These are phyloP conservation scores for Ianthella basta DNA, from an alignment of 37 sponge, comb jelly and placozoan species.

Conservation along the genomic window DNA sequence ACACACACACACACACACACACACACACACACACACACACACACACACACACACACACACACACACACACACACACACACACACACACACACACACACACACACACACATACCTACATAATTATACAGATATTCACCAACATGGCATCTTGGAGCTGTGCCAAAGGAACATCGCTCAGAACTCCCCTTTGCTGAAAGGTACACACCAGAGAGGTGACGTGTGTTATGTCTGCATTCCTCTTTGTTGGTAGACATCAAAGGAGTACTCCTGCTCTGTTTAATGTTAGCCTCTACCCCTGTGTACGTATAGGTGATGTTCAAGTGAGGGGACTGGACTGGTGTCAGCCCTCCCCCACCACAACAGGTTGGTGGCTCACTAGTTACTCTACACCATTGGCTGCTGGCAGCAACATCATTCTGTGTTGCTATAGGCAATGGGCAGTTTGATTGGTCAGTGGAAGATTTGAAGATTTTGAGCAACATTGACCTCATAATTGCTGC, in stretches of 20 bases:
- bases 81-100: slow-evolving; percentile 23
- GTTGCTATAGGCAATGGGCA: neutral
- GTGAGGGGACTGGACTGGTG: slow-evolving; percentile 5
- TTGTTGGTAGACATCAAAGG: too few relatives aligned
- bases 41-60: too few relatives aligned
- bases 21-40: slow-evolving; percentile 11
- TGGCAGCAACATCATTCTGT: too few relatives aligned
- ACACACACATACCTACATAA: neutral
- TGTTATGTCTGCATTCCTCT: too few relatives aligned
- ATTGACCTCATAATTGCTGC: slow-evolving; percentile 37
- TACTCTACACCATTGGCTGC: too few relatives aligned
- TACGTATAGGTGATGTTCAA: neutral
- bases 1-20: neutral
- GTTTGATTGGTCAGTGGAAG: slow-evolving; percentile 24
- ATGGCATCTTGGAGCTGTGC: slow-evolving; percentile 32
- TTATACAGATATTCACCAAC: neutral
- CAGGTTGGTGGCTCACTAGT: too few relatives aligned
- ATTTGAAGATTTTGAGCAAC: neutral
- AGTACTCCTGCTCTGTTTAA: too few relatives aligned
- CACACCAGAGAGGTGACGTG: neutral
- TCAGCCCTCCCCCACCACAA: too few relatives aligned
- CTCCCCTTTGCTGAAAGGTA: neutral
- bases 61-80: slow-evolving; percentile 9
- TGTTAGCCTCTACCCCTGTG: neutral
- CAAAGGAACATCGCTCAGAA: neutral